Evolutionary conservation across 1,140 invertebrate genomes (phyloP).

Genomic region (Zophobas morio): DNA sequence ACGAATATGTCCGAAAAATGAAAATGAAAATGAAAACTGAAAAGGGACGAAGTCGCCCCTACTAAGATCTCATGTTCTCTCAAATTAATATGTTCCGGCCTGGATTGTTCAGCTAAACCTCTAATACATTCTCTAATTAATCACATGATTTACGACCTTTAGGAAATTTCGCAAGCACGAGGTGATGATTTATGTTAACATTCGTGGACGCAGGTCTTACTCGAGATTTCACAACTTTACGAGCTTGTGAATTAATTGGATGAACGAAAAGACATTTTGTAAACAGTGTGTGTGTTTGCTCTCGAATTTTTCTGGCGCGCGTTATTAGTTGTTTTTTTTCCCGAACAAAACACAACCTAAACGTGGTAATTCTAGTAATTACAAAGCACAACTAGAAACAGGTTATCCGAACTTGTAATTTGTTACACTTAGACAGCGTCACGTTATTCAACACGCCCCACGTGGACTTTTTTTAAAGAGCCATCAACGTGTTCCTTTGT

Average conservation of each 20-base stretch:
- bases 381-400: neutral
- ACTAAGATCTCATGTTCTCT: neutral
- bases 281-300: constrained; percentile 15
- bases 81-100: constrained; percentile 2
- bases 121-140: constrained; percentile 44
- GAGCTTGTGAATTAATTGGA: neutral
- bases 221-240: neutral
- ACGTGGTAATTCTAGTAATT: constrained; percentile 28
- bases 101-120: constrained; percentile 1
- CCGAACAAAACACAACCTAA: constrained; percentile 7
- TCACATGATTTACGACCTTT: constrained; percentile 42
- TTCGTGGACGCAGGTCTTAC: neutral
- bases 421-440: neutral
- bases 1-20: no score
- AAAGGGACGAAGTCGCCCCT: neutral
- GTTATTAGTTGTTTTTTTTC: neutral
- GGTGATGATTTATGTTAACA: neutral
- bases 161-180: constrained; percentile 34
- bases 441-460: constrained; percentile 5
- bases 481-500: neutral
- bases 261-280: neutral
- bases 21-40: no score
- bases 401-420: constrained; percentile 25
- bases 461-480: neutral
- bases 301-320: neutral